These are phyloP conservation scores for Seladonia tumulorum DNA, from an alignment of 2,888 invertebrate genomes.

Conservation along the genomic window DNA sequence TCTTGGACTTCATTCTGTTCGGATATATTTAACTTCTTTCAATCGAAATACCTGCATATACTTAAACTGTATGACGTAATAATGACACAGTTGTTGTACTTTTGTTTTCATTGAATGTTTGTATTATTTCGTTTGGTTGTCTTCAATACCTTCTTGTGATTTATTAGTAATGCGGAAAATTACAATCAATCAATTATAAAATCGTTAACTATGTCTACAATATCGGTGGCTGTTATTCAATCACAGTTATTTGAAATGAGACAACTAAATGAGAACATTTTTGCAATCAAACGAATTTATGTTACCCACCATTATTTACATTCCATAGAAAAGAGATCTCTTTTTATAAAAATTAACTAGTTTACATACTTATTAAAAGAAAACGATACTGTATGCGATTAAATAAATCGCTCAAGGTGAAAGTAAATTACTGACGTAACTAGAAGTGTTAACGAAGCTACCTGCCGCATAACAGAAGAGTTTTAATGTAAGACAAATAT, in stretches of 20 bases:
- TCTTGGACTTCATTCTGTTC: neutral
- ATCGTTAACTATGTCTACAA: no score
- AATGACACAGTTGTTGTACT: neutral
- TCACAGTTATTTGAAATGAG: neutral
- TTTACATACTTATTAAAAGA: neutral
- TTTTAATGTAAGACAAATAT: neutral
- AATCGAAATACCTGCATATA: neutral
- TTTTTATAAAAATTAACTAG: neutral
- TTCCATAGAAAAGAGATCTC: neutral
- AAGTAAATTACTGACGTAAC: conserved; percentile 1
- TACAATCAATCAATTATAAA: neutral
- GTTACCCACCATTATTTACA: neutral
- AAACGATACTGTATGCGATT: no score
- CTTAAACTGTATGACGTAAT: neutral
- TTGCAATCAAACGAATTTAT: neutral
- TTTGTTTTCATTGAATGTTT: neutral
- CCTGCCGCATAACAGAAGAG: neutral
- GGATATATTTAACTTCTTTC: neutral
- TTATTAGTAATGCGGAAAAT: neutral
- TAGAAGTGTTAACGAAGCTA: neutral
- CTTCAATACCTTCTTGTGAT: no score
- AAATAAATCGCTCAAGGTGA: neutral
- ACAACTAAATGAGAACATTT: neutral
- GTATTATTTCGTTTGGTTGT: neutral
- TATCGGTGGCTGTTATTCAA: no score